Evolutionary conservation across 2,797 vertebrate genomes (phyloP), one percentile per base, ranked within the genome.

Genomic region (Potorous gilbertii): DNA sequence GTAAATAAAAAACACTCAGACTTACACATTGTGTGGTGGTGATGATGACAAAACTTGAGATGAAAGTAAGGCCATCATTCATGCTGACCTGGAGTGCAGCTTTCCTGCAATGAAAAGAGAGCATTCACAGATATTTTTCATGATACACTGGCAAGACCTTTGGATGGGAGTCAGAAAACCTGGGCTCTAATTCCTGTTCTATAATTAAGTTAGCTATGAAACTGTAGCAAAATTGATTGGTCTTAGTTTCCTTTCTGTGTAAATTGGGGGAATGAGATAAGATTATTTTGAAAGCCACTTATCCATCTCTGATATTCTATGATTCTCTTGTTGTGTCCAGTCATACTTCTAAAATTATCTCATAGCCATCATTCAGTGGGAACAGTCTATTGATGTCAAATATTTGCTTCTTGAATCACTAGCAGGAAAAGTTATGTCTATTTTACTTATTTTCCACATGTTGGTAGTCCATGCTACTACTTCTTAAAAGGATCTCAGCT

Each of bases 1-100:
- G 2, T 0, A 55, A 57, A 91, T 91, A 62, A 28, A 62, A 46
- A 66, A 55, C 4, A 0, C 21, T 66, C 0, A 1, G 96, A 99
- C 99, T 99, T 98, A 99, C 99, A 95, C 99, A 99, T 98, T 99
- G 99, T 2, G 99, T 99, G 95, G 99, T 99, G 97, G 99, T 99
- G 97, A 99, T 99, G 98, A 99, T 99, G 98, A 99, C 99, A 0
- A 99, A 99, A 87, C 99, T 99, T 94, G 99, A 99, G 99, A 99
- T 99, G 98, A 99, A 99, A 97, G 99, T 99, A 95, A 99, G 98
- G 1, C 99, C 99, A 28, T 99, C 99, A 0, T 99, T 99, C 99
- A 99, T 99, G 96, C 99, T 99, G 98, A 99, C 99, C 54, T 99
- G 99, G 90, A 99, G 99, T 54, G 99, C 99, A 6, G 99, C 99